Evolutionary conservation across 2,888 invertebrate species (phyloP), one percentile per base, ranked within the genome.

Genomic region (Diaperis boleti): DNA sequence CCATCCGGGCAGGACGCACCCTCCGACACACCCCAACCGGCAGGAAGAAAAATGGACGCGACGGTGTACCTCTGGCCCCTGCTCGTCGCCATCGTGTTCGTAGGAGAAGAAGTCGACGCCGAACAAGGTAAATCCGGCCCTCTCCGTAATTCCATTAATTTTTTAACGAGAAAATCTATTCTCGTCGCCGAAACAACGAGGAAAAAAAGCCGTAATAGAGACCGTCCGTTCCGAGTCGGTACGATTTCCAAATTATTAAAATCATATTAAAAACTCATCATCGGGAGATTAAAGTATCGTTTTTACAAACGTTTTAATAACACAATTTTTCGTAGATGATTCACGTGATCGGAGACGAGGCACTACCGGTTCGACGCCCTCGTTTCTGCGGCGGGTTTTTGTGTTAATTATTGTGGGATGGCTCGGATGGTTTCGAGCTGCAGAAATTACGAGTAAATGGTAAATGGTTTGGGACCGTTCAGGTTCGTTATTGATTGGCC

Each of bases 61-160:
- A 69, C 70, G 70, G 70, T 72, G 59, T 69, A 69, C 61, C 66
- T 73, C 62, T 74, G 68, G 71, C 71, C 61, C 66, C 74, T 52
- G 1, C 8, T 52, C n/a, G n/a, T n/a, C n/a, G n/a, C n/a, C 35
- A 11, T 52, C 2, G 14, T 37, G 22, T 13, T 50, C n/a, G 7
- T 39, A 5, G 13, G 20, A 15, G 13, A 52, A 35, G 35, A 50
- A 20, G 11, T 20, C 20, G 14, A 52, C 3, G 52, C 52, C 26
- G 52, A 52, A 22, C 52, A 52, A 52, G 52, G 52, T 39, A 52
- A 17, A 22, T 20, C 13, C n/a, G n/a, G n/a, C n/a, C n/a, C n/a
- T n/a, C 31, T 31, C 20, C 4, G 26, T 26, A n/a, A 26, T 26
- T 26, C n/a, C 26, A 26, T 26, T 26, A 26, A 26, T 26, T 26